These are phyloP conservation scores for Dryobotodes eremita DNA, from an alignment of 2,888 invertebrate genomes.

Conservation along the genomic window DNA sequence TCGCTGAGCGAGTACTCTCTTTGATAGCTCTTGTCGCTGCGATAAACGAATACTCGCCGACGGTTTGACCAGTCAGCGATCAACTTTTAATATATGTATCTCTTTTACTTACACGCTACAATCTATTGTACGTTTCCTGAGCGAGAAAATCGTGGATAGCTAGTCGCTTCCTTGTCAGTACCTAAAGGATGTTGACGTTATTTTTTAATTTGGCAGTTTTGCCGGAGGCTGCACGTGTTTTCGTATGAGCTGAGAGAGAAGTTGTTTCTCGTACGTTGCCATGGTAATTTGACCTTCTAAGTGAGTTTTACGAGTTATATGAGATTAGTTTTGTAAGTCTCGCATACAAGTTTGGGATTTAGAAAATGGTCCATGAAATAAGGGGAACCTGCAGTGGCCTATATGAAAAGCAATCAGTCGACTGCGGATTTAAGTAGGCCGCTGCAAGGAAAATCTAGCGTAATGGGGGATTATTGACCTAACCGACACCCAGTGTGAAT, in stretches of 20 bases:
- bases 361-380: not conserved
- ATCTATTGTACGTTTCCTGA: not conserved
- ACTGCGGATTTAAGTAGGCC: not conserved
- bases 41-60: not conserved
- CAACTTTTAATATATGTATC: not conserved
- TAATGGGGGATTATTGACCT: too few relatives aligned
- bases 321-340: not conserved
- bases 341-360: not conserved
- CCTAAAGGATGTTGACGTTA: conserved; percentile 16
- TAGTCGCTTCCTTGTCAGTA: not conserved
- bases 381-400: not conserved
- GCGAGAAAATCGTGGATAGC: not conserved
- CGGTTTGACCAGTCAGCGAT: not conserved
- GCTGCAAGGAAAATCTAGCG: not conserved
- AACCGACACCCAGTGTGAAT: too few relatives aligned
- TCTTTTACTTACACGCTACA: too few relatives aligned
- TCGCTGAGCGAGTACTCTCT: not conserved
- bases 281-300: not conserved
- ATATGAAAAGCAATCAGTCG: not conserved
- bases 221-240: conserved; percentile 4
- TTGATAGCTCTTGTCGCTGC: not conserved
- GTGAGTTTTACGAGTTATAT: not conserved
- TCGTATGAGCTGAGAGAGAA: not conserved
- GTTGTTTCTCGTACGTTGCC: conserved; percentile 5
- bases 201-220: conserved; percentile 26